Evolutionary conservation across 2,113 vertebrate genomes (phyloP).

Genomic region (Phycodurus eques): DNA sequence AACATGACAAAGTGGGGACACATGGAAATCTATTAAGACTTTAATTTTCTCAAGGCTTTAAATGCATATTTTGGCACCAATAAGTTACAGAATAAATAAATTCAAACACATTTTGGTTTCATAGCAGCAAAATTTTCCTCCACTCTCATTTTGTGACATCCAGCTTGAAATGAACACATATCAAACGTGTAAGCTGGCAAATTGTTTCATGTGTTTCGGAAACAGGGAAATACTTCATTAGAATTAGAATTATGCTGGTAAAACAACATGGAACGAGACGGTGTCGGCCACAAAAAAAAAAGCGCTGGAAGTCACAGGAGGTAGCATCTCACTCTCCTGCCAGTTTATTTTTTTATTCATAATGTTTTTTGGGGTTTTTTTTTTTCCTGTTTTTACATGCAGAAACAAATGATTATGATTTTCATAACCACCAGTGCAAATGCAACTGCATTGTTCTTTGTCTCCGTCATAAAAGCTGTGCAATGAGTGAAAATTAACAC

Average conservation of each 20-base stretch:
- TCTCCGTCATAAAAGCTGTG: slow-evolving; percentile 43
- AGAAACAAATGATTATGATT: slow-evolving; percentile 55
- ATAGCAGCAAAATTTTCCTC: slow-evolving; percentile 51
- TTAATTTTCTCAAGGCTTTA: slow-evolving; percentile 68
- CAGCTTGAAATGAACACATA: slow-evolving; percentile 7
- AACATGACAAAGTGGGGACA: slow-evolving; percentile 29
- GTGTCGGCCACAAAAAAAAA: slow-evolving; percentile 50
- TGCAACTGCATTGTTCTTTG: slow-evolving; percentile 48
- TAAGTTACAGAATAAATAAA: slow-evolving; percentile 73
- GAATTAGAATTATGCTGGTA: background rate
- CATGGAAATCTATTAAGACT: slow-evolving; percentile 78
- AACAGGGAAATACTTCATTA: background rate
- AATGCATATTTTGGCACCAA: slow-evolving; percentile 61
- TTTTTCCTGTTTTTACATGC: slow-evolving; percentile 36
- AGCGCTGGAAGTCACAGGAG: slow-evolving; percentile 68
- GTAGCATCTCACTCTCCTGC: slow-evolving; percentile 75
- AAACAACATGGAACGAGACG: slow-evolving; percentile 35
- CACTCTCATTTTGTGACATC: slow-evolving; percentile 30
- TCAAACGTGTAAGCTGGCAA: background rate
- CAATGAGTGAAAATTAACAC: slow-evolving; percentile 7
- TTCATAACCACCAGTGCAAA: slow-evolving; percentile 53
- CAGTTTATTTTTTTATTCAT: slow-evolving; percentile 28
- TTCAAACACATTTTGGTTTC: slow-evolving; percentile 41
- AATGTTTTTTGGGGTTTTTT: slow-evolving; percentile 16
- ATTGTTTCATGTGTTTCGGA: background rate